These are phyloP conservation scores for Chrysolina americana DNA, from an alignment of 2,888 invertebrate genomes.

Conservation along the genomic window DNA sequence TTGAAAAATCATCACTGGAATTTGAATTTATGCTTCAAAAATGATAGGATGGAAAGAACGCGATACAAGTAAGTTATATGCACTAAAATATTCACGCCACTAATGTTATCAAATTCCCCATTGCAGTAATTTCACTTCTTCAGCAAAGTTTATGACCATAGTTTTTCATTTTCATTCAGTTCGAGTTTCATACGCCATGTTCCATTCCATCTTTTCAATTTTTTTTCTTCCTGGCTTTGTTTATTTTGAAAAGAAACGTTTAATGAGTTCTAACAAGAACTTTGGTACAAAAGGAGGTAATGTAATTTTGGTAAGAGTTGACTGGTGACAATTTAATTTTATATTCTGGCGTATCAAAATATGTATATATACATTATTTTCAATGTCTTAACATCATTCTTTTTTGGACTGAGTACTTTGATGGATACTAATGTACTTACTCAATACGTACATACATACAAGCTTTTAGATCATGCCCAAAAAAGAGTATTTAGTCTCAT, in stretches of 20 bases:
- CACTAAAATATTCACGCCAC: slow-evolving; percentile 34
- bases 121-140: slow-evolving; percentile 40
- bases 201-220: slow-evolving; percentile 4
- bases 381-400: too few relatives aligned
- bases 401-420: too few relatives aligned
- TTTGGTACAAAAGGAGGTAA: not conserved
- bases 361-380: too few relatives aligned
- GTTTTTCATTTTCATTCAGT: slow-evolving; percentile 14
- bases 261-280: not conserved
- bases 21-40: slow-evolving; percentile 22
- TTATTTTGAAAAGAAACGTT: not conserved
- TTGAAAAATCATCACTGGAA: not conserved
- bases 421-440: too few relatives aligned
- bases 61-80: slow-evolving; percentile 80
- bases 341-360: too few relatives aligned
- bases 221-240: not conserved
- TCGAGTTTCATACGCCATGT: not conserved
- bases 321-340: too few relatives aligned
- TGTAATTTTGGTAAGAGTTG: not conserved
- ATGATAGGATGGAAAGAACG: slow-evolving; percentile 82
- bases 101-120: slow-evolving; percentile 25
- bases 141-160: slow-evolving; percentile 26
- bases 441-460: too few relatives aligned
- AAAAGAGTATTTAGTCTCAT: too few relatives aligned
- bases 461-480: too few relatives aligned